Conservation (phyloP, 2,888 invertebrate species). For the Nemotelus pantherinus region DNA sequence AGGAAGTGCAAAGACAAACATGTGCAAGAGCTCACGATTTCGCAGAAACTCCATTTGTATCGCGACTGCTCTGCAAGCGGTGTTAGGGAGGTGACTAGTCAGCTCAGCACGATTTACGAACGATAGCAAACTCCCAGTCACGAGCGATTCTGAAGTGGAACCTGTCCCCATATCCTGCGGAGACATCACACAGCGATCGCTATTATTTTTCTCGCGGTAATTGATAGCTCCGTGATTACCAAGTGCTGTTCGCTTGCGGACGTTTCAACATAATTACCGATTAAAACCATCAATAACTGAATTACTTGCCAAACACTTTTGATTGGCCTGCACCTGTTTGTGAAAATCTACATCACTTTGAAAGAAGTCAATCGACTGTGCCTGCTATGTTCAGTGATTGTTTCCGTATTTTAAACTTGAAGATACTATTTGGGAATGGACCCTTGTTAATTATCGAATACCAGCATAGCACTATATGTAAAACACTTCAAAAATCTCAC, state of each 20-base stretch:
- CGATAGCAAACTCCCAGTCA: slow-evolving; percentile 35
- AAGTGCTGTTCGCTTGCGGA: not conserved
- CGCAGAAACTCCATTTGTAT: not conserved
- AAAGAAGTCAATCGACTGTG: no score
- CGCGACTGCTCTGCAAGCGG: not conserved
- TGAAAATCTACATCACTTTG: no score
- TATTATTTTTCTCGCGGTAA: slow-evolving; percentile 12
- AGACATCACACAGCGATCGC: not conserved
- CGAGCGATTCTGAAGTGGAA: slow-evolving; percentile 31
- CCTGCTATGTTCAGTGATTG: no score
- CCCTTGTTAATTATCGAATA: no score
- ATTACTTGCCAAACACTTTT: not conserved
- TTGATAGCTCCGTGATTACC: not conserved
- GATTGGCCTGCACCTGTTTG: no score
- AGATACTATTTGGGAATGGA: no score
- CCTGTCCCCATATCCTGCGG: slow-evolving; percentile 33
- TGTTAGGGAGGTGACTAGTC: not conserved
- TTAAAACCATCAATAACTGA: not conserved
- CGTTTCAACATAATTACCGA: not conserved
- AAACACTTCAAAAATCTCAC: slow-evolving; percentile 19
- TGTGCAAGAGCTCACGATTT: slow-evolving; percentile 22
- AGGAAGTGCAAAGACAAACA: slow-evolving; percentile 20
- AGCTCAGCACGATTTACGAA: slow-evolving; percentile 12
- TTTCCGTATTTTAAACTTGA: no score
- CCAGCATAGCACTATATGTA: no score